Evolutionary conservation across 2,113 vertebrate species (phyloP).

Genomic region (Crotalus viridis): DNA sequence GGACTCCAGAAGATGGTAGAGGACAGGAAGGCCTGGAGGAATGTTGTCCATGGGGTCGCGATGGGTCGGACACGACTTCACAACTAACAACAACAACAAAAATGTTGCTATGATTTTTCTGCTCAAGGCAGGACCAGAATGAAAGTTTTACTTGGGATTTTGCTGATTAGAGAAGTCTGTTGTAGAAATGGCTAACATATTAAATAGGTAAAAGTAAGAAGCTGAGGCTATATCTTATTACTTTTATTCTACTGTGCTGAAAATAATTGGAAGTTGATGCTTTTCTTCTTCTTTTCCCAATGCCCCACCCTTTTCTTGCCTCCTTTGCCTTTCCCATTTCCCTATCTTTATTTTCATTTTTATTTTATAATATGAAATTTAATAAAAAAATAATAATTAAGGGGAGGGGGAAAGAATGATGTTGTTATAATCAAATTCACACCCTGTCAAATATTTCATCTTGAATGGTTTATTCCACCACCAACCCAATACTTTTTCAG

Average conservation of each 20-base stretch:
- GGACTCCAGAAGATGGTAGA: too few relatives aligned
- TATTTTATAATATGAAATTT: not conserved
- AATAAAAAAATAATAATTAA: not conserved
- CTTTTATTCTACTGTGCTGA: not conserved
- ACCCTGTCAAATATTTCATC: not conserved
- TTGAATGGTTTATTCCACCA: not conserved
- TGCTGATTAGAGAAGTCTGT: not conserved
- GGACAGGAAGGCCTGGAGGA: too few relatives aligned
- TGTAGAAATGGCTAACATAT: not conserved
- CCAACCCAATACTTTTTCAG: not conserved
- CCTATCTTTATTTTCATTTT: not conserved
- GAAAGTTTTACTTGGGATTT: not conserved
- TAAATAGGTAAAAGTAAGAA: not conserved
- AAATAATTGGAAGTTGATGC: not conserved
- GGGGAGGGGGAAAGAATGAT: not conserved
- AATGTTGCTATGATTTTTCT: too few relatives aligned
- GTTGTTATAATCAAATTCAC: not conserved
- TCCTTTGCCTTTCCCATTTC: not conserved
- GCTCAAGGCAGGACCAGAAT: not conserved
- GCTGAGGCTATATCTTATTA: not conserved
- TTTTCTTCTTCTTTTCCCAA: not conserved
- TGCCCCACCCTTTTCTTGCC: not conserved
- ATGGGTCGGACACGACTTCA: too few relatives aligned
- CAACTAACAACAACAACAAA: too few relatives aligned
- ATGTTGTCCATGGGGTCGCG: too few relatives aligned